Evolutionary conservation across 1,140 invertebrate genomes (phyloP).

Genomic region (Daktulosphaira vitifoliae): DNA sequence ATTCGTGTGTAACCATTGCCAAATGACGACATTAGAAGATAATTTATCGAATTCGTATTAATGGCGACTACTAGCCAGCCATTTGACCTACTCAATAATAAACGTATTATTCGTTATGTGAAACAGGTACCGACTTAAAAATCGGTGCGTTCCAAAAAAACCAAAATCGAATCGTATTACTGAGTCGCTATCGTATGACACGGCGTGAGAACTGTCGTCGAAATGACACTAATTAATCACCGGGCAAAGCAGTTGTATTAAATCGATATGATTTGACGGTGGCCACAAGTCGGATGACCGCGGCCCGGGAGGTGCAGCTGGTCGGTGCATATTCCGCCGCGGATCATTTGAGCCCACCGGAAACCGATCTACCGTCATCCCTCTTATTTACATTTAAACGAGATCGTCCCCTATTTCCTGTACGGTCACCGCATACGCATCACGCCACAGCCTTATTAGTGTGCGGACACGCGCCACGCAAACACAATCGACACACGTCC

Average conservation of each 20-base stretch:
- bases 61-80: too few relatives aligned
- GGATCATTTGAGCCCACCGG: neutral
- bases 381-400: constrained; percentile 31
- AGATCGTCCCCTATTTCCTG: neutral
- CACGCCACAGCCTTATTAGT: neutral
- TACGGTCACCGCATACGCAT: neutral
- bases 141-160: too few relatives aligned
- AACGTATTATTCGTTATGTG: too few relatives aligned
- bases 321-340: neutral
- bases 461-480: neutral
- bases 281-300: neutral
- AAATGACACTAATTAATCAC: neutral
- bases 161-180: too few relatives aligned
- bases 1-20: too few relatives aligned
- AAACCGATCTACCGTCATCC: constrained; percentile 11
- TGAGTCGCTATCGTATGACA: too few relatives aligned
- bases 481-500: neutral
- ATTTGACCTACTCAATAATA: too few relatives aligned
- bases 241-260: too few relatives aligned
- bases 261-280: neutral
- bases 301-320: neutral
- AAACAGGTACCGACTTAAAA: too few relatives aligned
- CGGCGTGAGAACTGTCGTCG: too few relatives aligned
- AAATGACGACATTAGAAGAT: too few relatives aligned
- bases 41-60: too few relatives aligned